Evolutionary conservation across 2,113 vertebrate species (phyloP), one percentile per base, ranked within the genome.

Genomic region (Spea bombifrons): DNA sequence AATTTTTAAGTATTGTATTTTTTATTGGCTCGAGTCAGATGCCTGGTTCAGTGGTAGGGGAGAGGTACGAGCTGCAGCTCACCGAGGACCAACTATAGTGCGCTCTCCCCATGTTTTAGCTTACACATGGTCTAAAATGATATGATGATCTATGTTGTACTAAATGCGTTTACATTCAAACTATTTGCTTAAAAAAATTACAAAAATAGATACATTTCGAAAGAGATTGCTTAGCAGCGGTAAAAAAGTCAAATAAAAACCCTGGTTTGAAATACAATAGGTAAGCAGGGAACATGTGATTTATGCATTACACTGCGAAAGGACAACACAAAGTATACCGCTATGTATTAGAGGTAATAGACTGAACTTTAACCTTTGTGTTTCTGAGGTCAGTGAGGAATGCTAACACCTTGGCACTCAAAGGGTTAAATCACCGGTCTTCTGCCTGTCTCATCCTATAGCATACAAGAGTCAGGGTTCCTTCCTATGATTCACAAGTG

Each of bases 121-220:
- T 30, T 30, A 30, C 30, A 30, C 30, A 30, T 30, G 30, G 1
- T 30, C 30, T 30, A 10, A 71, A 79, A 73, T 48, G 67, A 61
- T 67, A 78, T 70, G 64, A 81, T 72, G 61, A 55, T 73, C 63
- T 64, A 61, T 76, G 78, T 57, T 72, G 81, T 48, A 44, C 75
- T 74, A 55, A 55, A 65, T 79, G 82, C 30, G 2, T 30, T 83
- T 83, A 83, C 49, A 79, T 85, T 85, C 82, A 78, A 78, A 64
- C 49, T 78, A 73, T 75, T 16, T 81, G 82, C 8, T 86, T 86
- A 30, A 30, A 85, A 84, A 81, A 83, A 74, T 83, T 89, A 87
- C 67, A 88, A 88, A 90, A 90, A 88, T 87, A 90, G 84, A 88
- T 83, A 79, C 78, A 85, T 88, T 86, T 87, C 83, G 84, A 84